Evolutionary conservation across 2,888 invertebrate genomes (phyloP).

Genomic region (Hyles lineata): DNA sequence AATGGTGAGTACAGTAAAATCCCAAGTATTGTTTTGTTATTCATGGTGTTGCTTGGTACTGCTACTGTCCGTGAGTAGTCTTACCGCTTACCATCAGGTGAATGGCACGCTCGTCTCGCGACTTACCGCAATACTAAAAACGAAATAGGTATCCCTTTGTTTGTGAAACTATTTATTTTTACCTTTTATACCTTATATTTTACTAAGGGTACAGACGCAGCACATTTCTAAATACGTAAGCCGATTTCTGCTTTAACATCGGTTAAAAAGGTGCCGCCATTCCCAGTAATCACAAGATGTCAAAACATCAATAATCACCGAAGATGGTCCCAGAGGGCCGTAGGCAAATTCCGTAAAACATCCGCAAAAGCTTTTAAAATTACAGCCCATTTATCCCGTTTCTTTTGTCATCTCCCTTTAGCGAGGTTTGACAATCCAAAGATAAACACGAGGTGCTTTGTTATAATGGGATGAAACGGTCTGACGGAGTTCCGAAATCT

Average conservation of each 20-base stretch:
- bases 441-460: conserved; percentile 37
- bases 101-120: no score
- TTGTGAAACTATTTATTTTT: no score
- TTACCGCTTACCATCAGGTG: no score
- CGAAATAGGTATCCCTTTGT: no score
- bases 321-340: conserved; percentile 60
- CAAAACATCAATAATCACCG: conserved; percentile 81
- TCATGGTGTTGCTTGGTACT: no score
- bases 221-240: background rate
- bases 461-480: conserved; percentile 40
- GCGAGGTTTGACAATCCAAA: conserved; percentile 61
- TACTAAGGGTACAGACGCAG: no score
- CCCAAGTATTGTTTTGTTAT: no score
- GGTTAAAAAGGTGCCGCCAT: conserved; percentile 24
- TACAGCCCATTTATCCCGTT: conserved; percentile 77
- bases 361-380: conserved; percentile 82
- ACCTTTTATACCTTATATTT: no score
- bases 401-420: conserved; percentile 76
- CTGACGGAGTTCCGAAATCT: conserved; percentile 31
- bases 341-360: conserved; percentile 69
- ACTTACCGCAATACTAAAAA: no score
- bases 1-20: no score
- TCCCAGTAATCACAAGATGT: conserved; percentile 58
- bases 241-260: background rate
- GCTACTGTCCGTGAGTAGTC: no score